phyloP scores from a whole-genome alignment of 2,797 vertebrate species.

The Hippocampus kuda region DNA sequence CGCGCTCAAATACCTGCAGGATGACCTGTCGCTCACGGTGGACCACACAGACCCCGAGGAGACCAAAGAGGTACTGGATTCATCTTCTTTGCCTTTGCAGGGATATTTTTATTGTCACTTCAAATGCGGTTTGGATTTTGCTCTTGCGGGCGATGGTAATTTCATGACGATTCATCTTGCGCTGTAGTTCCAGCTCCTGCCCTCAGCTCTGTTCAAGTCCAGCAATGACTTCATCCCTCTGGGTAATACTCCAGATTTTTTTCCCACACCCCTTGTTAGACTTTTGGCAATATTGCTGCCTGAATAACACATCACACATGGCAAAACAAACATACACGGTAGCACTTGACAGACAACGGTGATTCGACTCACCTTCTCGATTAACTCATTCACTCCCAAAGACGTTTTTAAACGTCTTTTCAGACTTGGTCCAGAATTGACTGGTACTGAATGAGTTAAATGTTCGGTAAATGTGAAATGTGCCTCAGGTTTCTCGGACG shows the following conservation, averaged over 20 bases:
- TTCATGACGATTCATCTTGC: slow-evolving; percentile 19
- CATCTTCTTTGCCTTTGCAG: neutral
- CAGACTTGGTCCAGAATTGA: too few species aligned
- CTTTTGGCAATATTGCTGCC: too few species aligned
- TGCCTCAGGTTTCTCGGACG: slow-evolving; percentile 89
- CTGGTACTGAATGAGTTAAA: too few species aligned
- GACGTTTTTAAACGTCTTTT: too few species aligned
- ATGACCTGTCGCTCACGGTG: slow-evolving; percentile 92
- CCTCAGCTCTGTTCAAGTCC: slow-evolving; percentile 94
- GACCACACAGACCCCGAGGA: slow-evolving; percentile 96
- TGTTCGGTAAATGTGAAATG: too few species aligned
- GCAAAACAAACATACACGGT: too few species aligned
- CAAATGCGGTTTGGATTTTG: neutral
- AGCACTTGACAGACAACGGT: too few species aligned
- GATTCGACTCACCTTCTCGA: too few species aligned
- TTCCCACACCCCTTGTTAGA: neutral
- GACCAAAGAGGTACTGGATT: slow-evolving; percentile 83
- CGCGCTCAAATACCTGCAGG: slow-evolving; percentile 95
- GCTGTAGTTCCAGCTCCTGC: slow-evolving; percentile 90
- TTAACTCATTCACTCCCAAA: too few species aligned
- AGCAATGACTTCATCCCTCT: slow-evolving; percentile 93
- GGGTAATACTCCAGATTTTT: slow-evolving; percentile 69
- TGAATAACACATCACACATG: too few species aligned
- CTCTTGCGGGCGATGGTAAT: neutral
- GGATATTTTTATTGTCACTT: neutral